These are phyloP conservation scores for Euphonia xanthogaster DNA, from an alignment of 2,797 vertebrate genomes.

Conservation along the genomic window DNA sequence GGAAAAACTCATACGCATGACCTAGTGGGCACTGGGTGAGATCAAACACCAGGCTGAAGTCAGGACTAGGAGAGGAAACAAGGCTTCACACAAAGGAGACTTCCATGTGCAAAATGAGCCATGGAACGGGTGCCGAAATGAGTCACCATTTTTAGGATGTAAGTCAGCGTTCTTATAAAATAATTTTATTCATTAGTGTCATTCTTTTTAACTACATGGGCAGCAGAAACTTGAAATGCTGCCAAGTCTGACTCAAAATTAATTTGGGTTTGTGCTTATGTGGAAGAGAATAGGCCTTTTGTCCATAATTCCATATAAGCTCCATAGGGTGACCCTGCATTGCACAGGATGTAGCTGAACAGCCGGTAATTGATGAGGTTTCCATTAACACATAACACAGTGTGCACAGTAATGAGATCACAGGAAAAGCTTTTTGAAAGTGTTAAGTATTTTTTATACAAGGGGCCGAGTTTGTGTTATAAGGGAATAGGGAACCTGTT, in stretches of 20 bases:
- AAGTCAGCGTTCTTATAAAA: constrained; percentile 29
- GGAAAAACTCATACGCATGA: neutral
- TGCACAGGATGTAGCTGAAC: constrained; percentile 36
- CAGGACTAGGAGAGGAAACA: neutral
- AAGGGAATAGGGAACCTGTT: neutral
- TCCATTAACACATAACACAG: constrained; percentile 32
- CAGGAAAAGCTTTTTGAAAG: neutral
- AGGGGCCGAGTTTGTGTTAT: neutral
- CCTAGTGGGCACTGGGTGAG: neutral
- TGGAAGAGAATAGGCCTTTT: constrained; percentile 39
- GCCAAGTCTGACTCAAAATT: constrained; percentile 28
- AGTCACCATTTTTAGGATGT: constrained; percentile 32
- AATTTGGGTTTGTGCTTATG: constrained; percentile 17
- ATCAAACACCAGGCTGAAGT: neutral
- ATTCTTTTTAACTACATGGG: neutral
- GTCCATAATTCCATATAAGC: neutral
- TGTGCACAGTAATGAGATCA: constrained; percentile 26
- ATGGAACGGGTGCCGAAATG: neutral
- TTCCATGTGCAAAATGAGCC: neutral
- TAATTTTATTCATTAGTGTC: constrained; percentile 15
- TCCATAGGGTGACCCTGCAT: neutral
- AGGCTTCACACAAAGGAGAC: neutral
- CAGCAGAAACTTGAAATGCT: constrained; percentile 14
- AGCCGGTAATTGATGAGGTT: constrained; percentile 49
- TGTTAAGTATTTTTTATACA: neutral